Conservation (phyloP, 2,113 vertebrate species). For the Gopherus evgoodei region DNA sequence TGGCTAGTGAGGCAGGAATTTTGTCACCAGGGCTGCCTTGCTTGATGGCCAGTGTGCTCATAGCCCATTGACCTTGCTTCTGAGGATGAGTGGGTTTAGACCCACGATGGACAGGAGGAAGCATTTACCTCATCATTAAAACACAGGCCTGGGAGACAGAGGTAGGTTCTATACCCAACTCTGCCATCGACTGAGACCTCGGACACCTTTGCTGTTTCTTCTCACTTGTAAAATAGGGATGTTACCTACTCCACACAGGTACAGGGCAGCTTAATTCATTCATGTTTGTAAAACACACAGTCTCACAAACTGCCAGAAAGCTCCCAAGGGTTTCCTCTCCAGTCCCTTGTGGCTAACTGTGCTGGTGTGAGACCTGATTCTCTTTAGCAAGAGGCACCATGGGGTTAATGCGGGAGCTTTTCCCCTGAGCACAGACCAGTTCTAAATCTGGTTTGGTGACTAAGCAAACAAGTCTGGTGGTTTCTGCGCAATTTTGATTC, state of each 20-base stretch:
- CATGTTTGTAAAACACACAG: not conserved
- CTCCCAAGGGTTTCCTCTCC: not conserved
- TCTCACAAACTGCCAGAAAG: not conserved
- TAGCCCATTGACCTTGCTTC: not conserved
- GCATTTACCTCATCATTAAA: not conserved
- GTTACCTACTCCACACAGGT: not conserved
- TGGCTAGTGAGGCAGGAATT: conserved; percentile 12
- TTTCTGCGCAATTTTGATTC: not conserved
- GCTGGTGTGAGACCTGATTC: not conserved
- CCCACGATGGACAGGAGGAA: not conserved
- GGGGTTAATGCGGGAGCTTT: not conserved
- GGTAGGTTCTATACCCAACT: not conserved
- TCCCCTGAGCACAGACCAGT: not conserved
- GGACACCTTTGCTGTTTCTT: not conserved
- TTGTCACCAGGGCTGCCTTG: not conserved
- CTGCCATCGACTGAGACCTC: not conserved
- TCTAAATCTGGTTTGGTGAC: conserved; percentile 61
- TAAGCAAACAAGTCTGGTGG: conserved; percentile 61
- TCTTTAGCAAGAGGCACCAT: accelerated
- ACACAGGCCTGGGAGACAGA: accelerated
- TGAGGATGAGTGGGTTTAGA: not conserved
- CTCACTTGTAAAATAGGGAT: not conserved
- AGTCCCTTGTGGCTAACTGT: accelerated
- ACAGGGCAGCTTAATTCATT: not conserved
- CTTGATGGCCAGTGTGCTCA: not conserved